Percentiles rank a stretch among this genome's conserved stretches.
These are phyloP conservation scores for Callocephalon fimbriatum DNA, from an alignment of 2,113 vertebrate genomes.

Conservation along the genomic window DNA sequence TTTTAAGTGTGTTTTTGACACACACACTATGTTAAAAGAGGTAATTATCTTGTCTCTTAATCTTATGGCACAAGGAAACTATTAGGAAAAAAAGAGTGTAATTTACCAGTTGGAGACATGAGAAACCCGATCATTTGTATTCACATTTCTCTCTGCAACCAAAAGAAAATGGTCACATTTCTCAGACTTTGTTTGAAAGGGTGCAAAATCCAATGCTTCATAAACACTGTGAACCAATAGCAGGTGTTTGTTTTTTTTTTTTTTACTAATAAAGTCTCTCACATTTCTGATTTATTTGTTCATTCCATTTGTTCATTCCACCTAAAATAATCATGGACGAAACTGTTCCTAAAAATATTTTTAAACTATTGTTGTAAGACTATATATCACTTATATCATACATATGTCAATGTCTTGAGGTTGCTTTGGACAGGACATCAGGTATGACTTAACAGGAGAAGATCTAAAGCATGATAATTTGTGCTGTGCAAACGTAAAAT, in stretches of 20 bases:
- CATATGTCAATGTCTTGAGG: not conserved
- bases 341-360: not conserved
- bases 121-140: not conserved
- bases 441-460: not conserved
- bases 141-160: not conserved
- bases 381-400: not conserved
- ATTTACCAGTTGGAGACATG: not conserved
- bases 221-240: not conserved
- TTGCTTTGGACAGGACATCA: not conserved
- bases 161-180: not conserved
- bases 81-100: not conserved
- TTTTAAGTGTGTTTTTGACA: not conserved
- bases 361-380: not conserved
- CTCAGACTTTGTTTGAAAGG: not conserved
- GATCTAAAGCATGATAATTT: not conserved
- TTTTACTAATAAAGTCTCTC: not conserved
- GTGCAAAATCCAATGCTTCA: not conserved
- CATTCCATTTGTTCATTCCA: not conserved
- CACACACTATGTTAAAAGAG: not conserved
- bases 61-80: not conserved
- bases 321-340: not conserved
- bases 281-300: not conserved
- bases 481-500: not conserved
- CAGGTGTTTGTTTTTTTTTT: not conserved
- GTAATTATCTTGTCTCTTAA: not conserved